Percentiles rank a stretch among this genome's conserved stretches.
phyloP scores from a whole-genome alignment of 1,140 invertebrate genomes.

The Bombus difficillimus region DNA sequence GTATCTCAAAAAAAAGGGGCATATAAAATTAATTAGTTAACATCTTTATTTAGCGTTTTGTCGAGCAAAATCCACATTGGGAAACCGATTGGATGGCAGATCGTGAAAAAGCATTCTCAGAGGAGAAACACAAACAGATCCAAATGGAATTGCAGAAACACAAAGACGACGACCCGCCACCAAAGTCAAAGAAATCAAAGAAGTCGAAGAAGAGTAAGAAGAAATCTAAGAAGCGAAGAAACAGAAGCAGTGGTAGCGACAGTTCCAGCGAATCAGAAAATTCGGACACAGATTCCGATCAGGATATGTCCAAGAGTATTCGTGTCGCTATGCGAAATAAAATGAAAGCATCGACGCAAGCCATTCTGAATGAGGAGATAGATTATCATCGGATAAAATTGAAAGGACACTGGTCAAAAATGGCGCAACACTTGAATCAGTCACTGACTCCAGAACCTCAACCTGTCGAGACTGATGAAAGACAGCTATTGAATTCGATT shows the following conservation, averaged over 20 bases:
- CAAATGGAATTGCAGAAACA: conserved; percentile 79
- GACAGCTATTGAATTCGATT: conserved; percentile 77
- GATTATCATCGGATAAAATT: conserved; percentile 74
- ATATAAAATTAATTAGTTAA: neutral
- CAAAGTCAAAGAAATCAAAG: conserved; percentile 81
- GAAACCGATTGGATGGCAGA: conserved; percentile 92
- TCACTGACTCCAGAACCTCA: conserved; percentile 57
- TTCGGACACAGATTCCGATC: conserved; percentile 82
- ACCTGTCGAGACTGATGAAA: conserved; percentile 68
- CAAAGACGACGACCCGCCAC: conserved; percentile 76
- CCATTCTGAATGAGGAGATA: conserved; percentile 82
- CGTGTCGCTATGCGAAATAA: conserved; percentile 88
- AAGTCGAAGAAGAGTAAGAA: conserved; percentile 85
- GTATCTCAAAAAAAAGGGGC: neutral
- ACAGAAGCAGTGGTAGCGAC: conserved; percentile 81
- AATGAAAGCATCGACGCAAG: conserved; percentile 79
- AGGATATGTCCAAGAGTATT: conserved; percentile 85
- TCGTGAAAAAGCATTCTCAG: conserved; percentile 88
- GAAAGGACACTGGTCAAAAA: conserved; percentile 68
- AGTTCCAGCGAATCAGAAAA: conserved; percentile 83
- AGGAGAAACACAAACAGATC: conserved; percentile 80
- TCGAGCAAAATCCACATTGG: conserved; percentile 92
- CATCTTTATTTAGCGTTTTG: conserved; percentile 85
- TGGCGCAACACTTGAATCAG: conserved; percentile 63
- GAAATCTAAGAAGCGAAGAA: conserved; percentile 84